Conservation (phyloP, 2,797 vertebrate species). For the Falco peregrinus region DNA sequence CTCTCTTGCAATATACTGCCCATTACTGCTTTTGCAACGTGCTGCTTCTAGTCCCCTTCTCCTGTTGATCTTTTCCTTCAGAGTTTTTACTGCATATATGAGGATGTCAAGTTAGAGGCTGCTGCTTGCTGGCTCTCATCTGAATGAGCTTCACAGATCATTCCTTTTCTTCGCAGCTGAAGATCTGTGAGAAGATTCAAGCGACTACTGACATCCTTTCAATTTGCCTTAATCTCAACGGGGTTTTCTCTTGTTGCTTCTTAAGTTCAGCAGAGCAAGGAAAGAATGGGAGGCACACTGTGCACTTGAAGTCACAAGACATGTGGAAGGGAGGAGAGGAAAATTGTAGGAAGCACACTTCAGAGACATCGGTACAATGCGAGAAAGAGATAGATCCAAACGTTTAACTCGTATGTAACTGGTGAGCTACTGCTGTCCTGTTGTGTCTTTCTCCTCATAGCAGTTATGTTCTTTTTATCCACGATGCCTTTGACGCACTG, state of each 20-base stretch:
- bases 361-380: neutral
- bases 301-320: conserved; percentile 25
- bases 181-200: neutral
- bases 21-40: neutral
- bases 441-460: neutral
- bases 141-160: neutral
- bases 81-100: neutral
- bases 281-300: conserved; percentile 33
- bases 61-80: neutral
- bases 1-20: neutral
- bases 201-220: neutral
- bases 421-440: conserved; percentile 17
- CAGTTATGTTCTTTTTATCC: conserved; percentile 28
- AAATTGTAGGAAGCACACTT: conserved; percentile 6
- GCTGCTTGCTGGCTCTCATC: neutral
- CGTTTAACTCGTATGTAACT: neutral
- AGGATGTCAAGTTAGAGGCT: neutral
- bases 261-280: conserved; percentile 8
- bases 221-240: conserved; percentile 32
- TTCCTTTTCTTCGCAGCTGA: neutral
- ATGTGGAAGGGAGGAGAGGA: neutral
- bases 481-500: neutral
- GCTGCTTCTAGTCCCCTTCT: neutral
- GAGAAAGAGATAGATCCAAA: neutral
- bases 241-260: conserved; percentile 41